Base-by-base conservation (phyloP, 2,888 invertebrate genomes). In the Chloroclystis v-ata region DNA sequence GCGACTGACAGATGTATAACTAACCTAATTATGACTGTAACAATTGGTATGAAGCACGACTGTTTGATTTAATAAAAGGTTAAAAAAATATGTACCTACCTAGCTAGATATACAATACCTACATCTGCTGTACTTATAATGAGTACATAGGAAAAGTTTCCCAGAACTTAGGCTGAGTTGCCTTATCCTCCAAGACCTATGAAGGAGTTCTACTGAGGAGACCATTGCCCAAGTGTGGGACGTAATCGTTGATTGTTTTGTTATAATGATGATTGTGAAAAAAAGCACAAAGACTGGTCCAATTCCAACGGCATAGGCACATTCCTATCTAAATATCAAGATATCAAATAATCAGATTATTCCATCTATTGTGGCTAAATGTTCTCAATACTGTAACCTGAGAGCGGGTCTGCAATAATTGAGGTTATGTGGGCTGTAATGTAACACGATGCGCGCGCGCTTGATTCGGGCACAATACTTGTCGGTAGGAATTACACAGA, bases 391-490 rank as follows among this genome's bases (percentile, higher is more conserved):
- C 43, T 8, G 59, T 52, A 59, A 59, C 50, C 9, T 30, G 59
- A 57, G 49, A 48, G 48, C 26, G 29, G 24, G 52, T 53, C 49
- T 49, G 54, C 56, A 54, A 63, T 63, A 63, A 61, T 61, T 61
- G 61, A 47, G 47, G 35, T 37, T 20, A 29, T 39, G 20, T 24
- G 39, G 45, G 45, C 40, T 37, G 41, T 30, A 28, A 7, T 37
- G 41, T 30, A 28, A 7, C 30, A 9, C 13, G 33, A 8, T 3
- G 20, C 20, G 20, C 20, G 5, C 5, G 5, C 20, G 20, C 20
- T 56, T 67, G 67, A 72, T 71, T 67, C 58, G 54, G 52, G 53
- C 44, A 74, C 72, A 75, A 75, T 67, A 43, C 44, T 45, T 56
- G 72, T 74, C 73, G 61, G 29, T 9, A 57, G 52, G 63, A 69